phyloP scores from a whole-genome alignment of 37 sponge, comb jelly and placozoan genomes.

The Aplysina aerophoba region DNA sequence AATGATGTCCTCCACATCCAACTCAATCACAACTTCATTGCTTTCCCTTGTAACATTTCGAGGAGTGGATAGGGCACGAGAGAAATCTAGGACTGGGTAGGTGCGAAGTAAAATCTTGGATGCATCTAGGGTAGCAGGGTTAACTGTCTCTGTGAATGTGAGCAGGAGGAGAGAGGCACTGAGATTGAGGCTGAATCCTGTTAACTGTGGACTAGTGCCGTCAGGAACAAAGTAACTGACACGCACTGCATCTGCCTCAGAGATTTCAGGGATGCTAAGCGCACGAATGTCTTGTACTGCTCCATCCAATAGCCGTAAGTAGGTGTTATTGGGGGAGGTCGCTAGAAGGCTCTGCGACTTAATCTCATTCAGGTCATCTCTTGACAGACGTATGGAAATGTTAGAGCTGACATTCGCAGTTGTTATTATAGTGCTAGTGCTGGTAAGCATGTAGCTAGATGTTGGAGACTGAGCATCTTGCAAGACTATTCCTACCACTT shows the following conservation, averaged over 20 bases:
- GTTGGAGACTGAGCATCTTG: slow-evolving; percentile 21
- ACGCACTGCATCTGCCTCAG: slow-evolving; percentile 33
- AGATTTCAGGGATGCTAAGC: slow-evolving; percentile 35
- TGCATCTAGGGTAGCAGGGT: slow-evolving; percentile 51
- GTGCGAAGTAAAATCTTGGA: slow-evolving; percentile 47
- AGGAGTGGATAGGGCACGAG: slow-evolving; percentile 35
- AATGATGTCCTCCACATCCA: slow-evolving; percentile 65
- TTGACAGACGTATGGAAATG: slow-evolving; percentile 58
- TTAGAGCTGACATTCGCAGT: slow-evolving; percentile 36
- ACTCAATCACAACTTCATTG: slow-evolving; percentile 51
- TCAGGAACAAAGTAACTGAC: slow-evolving; percentile 58
- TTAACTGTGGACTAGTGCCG: slow-evolving; percentile 60
- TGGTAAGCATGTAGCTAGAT: slow-evolving; percentile 25
- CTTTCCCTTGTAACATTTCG: slow-evolving; percentile 11
- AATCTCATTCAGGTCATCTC: slow-evolving; percentile 64
- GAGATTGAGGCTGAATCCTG: slow-evolving; percentile 60
- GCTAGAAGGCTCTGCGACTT: slow-evolving; percentile 46
- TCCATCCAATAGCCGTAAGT: slow-evolving; percentile 46
- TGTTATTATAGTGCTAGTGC: neutral
- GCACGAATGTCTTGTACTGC: slow-evolving; percentile 61
- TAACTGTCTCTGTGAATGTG: slow-evolving; percentile 76
- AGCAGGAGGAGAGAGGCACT: slow-evolving; percentile 52
- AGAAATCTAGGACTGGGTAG: neutral
- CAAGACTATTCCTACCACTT: slow-evolving; percentile 51
- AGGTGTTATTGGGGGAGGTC: slow-evolving; percentile 37